phyloP scores from a whole-genome alignment of 2,888 invertebrate genomes.

The Scelioninae gen. 1 region DNA sequence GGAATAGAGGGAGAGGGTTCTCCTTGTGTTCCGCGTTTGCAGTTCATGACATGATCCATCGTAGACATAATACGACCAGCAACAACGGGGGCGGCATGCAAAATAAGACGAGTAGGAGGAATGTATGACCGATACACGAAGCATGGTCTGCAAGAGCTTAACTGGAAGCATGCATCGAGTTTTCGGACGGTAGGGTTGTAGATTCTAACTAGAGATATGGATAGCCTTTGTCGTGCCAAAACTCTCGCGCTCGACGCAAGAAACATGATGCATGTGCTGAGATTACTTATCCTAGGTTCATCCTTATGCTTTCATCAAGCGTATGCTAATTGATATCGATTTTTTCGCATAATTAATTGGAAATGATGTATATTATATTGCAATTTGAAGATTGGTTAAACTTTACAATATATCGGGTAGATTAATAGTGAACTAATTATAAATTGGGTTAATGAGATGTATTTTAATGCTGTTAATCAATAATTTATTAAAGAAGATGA shows the following conservation, averaged over 20 bases:
- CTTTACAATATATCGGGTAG: too few relatives aligned
- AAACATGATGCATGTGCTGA: constrained; percentile 59
- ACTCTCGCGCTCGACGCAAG: constrained; percentile 70
- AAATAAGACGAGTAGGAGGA: constrained; percentile 74
- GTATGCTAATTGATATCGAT: constrained; percentile 48
- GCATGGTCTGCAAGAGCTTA: constrained; percentile 72
- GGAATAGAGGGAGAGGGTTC: too few relatives aligned
- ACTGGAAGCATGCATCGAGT: constrained; percentile 71
- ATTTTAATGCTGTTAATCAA: too few relatives aligned
- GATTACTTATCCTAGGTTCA: constrained; percentile 50
- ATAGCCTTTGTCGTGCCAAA: constrained; percentile 80
- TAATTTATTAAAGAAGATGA: too few relatives aligned
- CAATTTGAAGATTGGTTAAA: not conserved
- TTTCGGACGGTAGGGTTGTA: constrained; percentile 72
- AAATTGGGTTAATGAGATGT: too few relatives aligned
- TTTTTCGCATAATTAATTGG: constrained; percentile 1
- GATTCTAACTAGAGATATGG: constrained; percentile 79
- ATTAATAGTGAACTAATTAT: too few relatives aligned
- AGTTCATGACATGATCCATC: constrained; percentile 71
- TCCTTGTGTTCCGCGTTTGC: constrained; percentile 51
- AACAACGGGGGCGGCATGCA: constrained; percentile 76
- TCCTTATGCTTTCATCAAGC: constrained; percentile 45
- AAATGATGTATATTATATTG: not conserved
- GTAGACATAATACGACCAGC: constrained; percentile 79
- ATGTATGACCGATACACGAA: constrained; percentile 78